Percentiles rank a stretch among this genome's conserved stretches.
These are phyloP conservation scores for Lucinisca nassula DNA, from an alignment of 2,888 invertebrate species.

Conservation along the genomic window DNA sequence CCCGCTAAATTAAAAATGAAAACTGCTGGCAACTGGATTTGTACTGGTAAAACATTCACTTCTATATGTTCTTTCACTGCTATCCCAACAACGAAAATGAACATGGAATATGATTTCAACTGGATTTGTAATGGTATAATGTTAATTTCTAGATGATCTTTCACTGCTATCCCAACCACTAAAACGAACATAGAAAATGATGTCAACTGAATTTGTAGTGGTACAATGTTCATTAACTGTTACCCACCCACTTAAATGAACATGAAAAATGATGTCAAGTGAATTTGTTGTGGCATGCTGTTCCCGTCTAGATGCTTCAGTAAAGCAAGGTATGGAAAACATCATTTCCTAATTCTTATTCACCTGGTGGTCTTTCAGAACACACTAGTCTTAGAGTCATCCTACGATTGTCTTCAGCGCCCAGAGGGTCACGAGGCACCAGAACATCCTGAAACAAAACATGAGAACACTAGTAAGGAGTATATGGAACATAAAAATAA, in stretches of 20 bases:
- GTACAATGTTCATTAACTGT: conserved; percentile 99
- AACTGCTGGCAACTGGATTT: too few species aligned
- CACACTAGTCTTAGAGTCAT: conserved; percentile 98
- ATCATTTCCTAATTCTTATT: too few species aligned
- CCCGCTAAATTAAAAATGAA: too few species aligned
- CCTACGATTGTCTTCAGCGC: conserved; percentile 97
- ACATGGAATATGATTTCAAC: conserved; percentile 91
- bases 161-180: conserved; percentile 99
- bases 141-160: conserved; percentile 98
- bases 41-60: too few species aligned
- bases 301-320: too few species aligned
- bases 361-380: conserved; percentile 94
- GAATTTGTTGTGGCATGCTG: too few species aligned
- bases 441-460: conserved; percentile 92
- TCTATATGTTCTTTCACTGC: conserved; percentile 99
- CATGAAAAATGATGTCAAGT: too few species aligned
- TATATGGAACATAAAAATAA: too few species aligned
- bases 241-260: conserved; percentile 97
- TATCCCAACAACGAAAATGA: conserved; percentile 95
- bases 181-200: conserved; percentile 86
- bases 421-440: conserved; percentile 93
- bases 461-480: too few species aligned
- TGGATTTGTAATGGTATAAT: conserved; percentile 96
- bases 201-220: conserved; percentile 95
- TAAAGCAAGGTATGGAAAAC: too few species aligned